phyloP scores from a whole-genome alignment of 1,140 invertebrate genomes.

The Ceratosolen fusciceps region DNA sequence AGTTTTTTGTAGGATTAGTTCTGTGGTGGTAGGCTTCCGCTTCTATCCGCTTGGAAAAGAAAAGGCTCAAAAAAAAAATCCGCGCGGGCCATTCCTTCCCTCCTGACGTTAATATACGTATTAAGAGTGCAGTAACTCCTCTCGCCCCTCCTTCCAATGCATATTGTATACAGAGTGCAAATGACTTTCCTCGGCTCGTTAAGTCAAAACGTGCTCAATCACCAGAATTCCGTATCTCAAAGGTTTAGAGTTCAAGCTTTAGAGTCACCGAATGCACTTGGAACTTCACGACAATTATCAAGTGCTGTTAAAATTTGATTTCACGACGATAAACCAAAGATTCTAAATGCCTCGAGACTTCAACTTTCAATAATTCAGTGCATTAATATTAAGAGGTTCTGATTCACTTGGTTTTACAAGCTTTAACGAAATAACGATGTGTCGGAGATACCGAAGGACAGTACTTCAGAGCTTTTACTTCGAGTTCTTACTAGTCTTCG shows the following conservation, averaged over 20 bases:
- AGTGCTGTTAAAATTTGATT: neutral
- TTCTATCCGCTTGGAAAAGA: neutral
- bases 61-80: neutral
- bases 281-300: neutral
- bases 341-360: neutral
- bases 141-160: neutral
- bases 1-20: constrained; percentile 4
- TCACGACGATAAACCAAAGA: neutral
- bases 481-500: too few species aligned
- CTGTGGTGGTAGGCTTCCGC: neutral
- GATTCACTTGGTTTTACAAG: neutral
- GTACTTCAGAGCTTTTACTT: too few species aligned
- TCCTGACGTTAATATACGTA: neutral
- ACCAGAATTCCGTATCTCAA: neutral
- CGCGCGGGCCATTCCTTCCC: neutral
- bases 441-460: neutral
- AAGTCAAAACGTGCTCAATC: constrained; percentile 4
- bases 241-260: neutral
- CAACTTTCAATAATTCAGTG: neutral
- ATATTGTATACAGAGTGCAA: neutral
- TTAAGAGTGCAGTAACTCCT: neutral
- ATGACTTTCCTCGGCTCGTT: neutral
- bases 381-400: neutral
- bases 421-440: neutral
- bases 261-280: neutral